Evolutionary conservation across 2,888 invertebrate species (phyloP).

Genomic region (Chymomyza procnemis): DNA sequence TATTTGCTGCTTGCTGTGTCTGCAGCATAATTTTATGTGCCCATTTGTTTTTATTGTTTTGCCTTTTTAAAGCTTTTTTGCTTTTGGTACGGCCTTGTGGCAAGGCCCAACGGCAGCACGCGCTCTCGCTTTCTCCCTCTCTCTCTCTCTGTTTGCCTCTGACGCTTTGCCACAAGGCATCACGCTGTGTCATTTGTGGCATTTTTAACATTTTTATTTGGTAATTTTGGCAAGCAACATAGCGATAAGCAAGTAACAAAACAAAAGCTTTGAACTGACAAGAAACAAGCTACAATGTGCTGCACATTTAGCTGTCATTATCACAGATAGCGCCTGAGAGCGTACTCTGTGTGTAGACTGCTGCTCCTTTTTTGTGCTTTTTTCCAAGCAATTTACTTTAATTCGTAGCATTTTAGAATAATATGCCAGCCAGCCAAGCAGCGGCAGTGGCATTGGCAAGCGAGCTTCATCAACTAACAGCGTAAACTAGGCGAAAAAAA

Average conservation of each 20-base stretch:
- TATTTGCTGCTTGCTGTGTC: neutral
- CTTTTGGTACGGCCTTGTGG: neutral
- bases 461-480: conserved; percentile 40
- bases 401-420: conserved; percentile 64
- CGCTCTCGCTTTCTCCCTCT: neutral
- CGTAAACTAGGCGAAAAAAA: conserved; percentile 19
- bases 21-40: conserved; percentile 21
- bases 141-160: neutral
- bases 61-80: conserved; percentile 15
- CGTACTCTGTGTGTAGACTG: conserved; percentile 30
- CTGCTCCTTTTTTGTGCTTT: conserved; percentile 42
- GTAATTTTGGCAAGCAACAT: conserved; percentile 10
- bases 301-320: conserved; percentile 66
- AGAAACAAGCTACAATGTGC: conserved; percentile 44
- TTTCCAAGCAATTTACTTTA: conserved; percentile 71
- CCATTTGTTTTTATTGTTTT: conserved; percentile 54
- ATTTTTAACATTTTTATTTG: conserved; percentile 26
- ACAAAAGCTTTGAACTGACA: conserved; percentile 12
- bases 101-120: neutral
- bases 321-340: conserved; percentile 46
- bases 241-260: conserved; percentile 29
- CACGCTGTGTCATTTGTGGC: conserved; percentile 8
- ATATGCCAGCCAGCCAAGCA: no score
- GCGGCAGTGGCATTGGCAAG: conserved; percentile 11
- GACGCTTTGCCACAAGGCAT: neutral